phyloP scores from a whole-genome alignment of 2,797 vertebrate genomes.

The Enteromius trimaculatus region DNA sequence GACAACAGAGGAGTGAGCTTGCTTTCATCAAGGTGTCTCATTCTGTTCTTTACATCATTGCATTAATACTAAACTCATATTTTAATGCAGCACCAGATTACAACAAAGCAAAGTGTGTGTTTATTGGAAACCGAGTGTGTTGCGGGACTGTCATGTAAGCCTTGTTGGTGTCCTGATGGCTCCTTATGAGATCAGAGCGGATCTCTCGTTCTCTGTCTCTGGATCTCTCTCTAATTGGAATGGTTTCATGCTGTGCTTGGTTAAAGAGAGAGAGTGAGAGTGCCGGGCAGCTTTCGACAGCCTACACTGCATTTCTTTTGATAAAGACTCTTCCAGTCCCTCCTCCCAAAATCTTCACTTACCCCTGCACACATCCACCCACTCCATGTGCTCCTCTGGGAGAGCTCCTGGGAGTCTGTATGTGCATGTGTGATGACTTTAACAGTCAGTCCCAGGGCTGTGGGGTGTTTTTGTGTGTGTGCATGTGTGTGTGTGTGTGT shows the following conservation, averaged over 20 bases:
- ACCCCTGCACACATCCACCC: slow-evolving; percentile 57
- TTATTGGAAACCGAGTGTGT: slow-evolving; percentile 6
- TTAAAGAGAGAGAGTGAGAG: slow-evolving; percentile 42
- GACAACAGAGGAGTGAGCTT: not conserved
- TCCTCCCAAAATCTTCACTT: slow-evolving; percentile 42
- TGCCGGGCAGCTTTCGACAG: slow-evolving; percentile 47
- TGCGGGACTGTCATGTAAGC: slow-evolving; percentile 39
- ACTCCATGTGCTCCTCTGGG: slow-evolving; percentile 44
- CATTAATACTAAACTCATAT: not conserved
- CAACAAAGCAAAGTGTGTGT: slow-evolving; percentile 6
- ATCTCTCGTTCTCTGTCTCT: slow-evolving; percentile 36
- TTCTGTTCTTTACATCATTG: not conserved
- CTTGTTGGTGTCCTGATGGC: slow-evolving; percentile 46
- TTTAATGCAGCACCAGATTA: not conserved
- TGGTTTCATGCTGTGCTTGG: slow-evolving; percentile 47
- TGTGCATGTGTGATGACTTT: slow-evolving; percentile 52
- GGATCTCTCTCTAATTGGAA: slow-evolving; percentile 52
- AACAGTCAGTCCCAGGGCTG: slow-evolving; percentile 52
- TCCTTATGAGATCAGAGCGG: slow-evolving; percentile 32
- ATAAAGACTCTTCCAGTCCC: slow-evolving; percentile 50
- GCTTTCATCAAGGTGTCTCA: slow-evolving; percentile 4
- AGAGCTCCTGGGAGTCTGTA: slow-evolving; percentile 29
- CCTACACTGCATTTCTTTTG: slow-evolving; percentile 46
- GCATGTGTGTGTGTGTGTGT: slow-evolving; percentile 40
- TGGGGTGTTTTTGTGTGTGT: slow-evolving; percentile 37